Base-by-base conservation (phyloP, 1,140 invertebrate species). In the Danaus plexippus region DNA sequence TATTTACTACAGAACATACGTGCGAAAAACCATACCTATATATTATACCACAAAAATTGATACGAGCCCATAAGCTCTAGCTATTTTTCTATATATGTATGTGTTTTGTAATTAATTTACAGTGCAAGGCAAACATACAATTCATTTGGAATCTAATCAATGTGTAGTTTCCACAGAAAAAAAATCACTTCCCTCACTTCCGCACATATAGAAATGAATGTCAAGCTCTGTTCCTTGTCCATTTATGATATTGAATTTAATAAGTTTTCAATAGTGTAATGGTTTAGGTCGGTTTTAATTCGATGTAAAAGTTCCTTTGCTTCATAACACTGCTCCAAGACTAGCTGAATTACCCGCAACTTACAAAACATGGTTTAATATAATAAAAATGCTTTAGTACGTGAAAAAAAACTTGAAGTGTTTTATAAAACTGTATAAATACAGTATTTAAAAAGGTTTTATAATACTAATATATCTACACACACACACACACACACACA, bases 141-240 rank as follows among this genome's bases (percentile, higher is more conserved):
- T 32, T 32, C 22, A 32, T 32, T 32, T 32, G 22, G 22, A 32
- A 32, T 32, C 22, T 32, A 46, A 48, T 47, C 43, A 18, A 41
- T 9, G 12, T 43, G 5, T 13, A 47, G 11, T 11, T 13, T 9
- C 11, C 9, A 47, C 11, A 18, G 15, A 18, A 22, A 18, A 15
- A 15, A 22, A 11, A 7, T 15, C 15, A 11, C n/a, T 48, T 48
- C 10, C 32, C 32, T 22, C 15, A 22, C 47, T 48, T 48, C 47
- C 47, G 47, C 9, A 32, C 15, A 18, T 32, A 48, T 48, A 32
- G 47, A 32, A 48, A 15, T 48, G 15, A 48, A 48, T 48, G 47
- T 48, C 47, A 48, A 48, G 9, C 7, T 22, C 32, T 32, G 15
- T 48, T 48, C 47, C 15, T 32, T 10, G 32, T 11, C 15, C 10